Conservation (phyloP, 2,113 vertebrate species). For the Pogona vitticeps region DNA sequence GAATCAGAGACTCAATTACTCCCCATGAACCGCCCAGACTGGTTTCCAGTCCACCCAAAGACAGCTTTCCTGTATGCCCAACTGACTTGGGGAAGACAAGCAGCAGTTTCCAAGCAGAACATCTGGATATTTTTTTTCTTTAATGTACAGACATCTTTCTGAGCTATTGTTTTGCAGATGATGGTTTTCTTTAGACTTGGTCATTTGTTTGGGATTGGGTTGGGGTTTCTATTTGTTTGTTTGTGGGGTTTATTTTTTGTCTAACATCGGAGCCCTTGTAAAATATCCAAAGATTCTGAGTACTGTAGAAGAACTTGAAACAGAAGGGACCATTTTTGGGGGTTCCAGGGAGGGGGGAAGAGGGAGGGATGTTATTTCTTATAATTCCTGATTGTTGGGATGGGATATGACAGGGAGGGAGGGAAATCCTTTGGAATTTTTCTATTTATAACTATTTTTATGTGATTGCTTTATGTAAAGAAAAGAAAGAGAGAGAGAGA, state of each 20-base stretch:
- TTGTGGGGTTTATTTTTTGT: background rate
- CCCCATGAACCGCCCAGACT: background rate
- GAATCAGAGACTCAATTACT: accelerated
- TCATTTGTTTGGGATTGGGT: background rate
- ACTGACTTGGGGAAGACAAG: background rate
- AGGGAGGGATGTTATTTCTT: background rate
- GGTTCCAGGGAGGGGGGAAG: constrained; percentile 20
- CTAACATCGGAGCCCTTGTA: constrained; percentile 68
- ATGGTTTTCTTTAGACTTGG: constrained; percentile 66
- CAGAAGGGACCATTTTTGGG: constrained; percentile 73
- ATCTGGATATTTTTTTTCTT: constrained; percentile 48
- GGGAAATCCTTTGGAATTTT: constrained; percentile 74
- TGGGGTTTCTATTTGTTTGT: background rate
- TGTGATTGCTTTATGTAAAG: constrained; percentile 80
- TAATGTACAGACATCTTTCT: constrained; percentile 69
- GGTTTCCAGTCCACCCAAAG: constrained; percentile 21
- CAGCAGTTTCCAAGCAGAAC: constrained; percentile 51
- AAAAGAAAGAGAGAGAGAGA: constrained; percentile 49
- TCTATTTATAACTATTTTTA: constrained; percentile 84
- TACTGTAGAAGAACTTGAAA: constrained; percentile 90
- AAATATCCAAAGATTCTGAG: constrained; percentile 91
- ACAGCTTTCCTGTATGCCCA: background rate
- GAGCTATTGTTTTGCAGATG: constrained; percentile 66
- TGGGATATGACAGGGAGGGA: constrained; percentile 4
- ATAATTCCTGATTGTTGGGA: constrained; percentile 69